Base-by-base conservation (phyloP, 2,113 vertebrate genomes). In the Brevimyrus niger region DNA sequence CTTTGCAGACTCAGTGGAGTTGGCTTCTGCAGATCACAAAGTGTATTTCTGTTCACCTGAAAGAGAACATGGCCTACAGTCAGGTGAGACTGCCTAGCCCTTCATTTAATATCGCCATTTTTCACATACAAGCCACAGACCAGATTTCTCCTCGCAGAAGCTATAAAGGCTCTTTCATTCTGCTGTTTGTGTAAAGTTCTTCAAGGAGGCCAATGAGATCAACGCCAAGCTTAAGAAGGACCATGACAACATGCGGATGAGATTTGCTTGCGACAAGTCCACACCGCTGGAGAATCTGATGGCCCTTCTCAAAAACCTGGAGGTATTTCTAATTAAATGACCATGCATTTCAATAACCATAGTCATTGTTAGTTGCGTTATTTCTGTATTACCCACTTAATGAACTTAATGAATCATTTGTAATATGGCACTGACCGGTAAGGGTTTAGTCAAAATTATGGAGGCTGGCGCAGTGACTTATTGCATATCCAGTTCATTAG, bases 21-120 rank as follows among this genome's bases (percentile, higher is more conserved):
- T 99, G 98, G 98, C 97, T 99, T 87, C 97, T 99, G 88, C 98
- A 99, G 94, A 99, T 99, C 92, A 99, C 97, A 91, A 99, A 99
- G 88, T 99, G 98, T 90, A 98, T 99, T 87, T 95, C 99, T 80
- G 92, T 97, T 69, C 98, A 99, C 89, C 94, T 99, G 91, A 99
- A 99, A 92, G 98, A 99, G 94, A 99, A 99, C 10, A 95, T 97
- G 0, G 96, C 98, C 86, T 99, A 99, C 94, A 98, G 98, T 91
- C 98, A 99, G 95, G 98, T 99, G 89, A 92, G 73, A 1, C 11
- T n/a, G 13, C 31, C 50, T 35, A 21, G 31, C 2, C 7, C 13
- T n/a, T 21, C n/a, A 0, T 46, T 46, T 15, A 27, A 35, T 11
- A 2, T n/a, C n/a, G 3, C 13, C 35, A 27, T 42, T 84, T 23